Percentiles rank a stretch among this genome's conserved stretches.
phyloP scores from a whole-genome alignment of 2,113 vertebrate species.

The Lota lota region DNA sequence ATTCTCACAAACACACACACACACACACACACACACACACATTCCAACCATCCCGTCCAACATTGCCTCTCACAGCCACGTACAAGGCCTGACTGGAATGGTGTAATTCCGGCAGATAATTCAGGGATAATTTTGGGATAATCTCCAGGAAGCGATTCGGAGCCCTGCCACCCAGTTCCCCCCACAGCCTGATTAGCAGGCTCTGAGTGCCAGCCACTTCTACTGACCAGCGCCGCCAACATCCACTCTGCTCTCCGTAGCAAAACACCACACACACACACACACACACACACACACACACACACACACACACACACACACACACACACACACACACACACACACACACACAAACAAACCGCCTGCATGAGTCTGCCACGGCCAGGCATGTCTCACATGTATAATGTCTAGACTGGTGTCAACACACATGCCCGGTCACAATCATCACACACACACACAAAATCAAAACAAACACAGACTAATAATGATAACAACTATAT shows the following conservation, averaged over 20 bases:
- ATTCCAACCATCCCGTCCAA: constrained; percentile 40
- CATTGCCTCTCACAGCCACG: constrained; percentile 54
- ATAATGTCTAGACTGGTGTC: not conserved
- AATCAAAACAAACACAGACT: too few species aligned
- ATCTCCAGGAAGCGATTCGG: constrained; percentile 70
- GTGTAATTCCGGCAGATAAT: constrained; percentile 70
- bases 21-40: constrained; percentile 21
- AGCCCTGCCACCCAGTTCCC: constrained; percentile 67
- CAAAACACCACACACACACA: constrained; percentile 55
- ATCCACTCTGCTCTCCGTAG: constrained; percentile 60
- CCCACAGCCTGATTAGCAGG: constrained; percentile 67
- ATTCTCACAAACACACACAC: constrained; percentile 31
- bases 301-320: constrained; percentile 27
- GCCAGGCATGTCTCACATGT: not conserved
- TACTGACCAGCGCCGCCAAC: constrained; percentile 66
- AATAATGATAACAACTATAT: too few species aligned
- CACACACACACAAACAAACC: not conserved
- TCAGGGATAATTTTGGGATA: constrained; percentile 75
- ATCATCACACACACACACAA: not conserved
- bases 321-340: constrained; percentile 5
- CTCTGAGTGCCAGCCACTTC: constrained; percentile 64
- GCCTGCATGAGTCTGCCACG: not conserved
- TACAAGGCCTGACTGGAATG: constrained; percentile 60
- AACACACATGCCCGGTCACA: not conserved
- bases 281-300: constrained; percentile 35